A percentile compares a stretch with the other conserved stretches of the same genome.
phyloP scores from a whole-genome alignment of 2,797 vertebrate species.

The Ambastaia sidthimunki region DNA sequence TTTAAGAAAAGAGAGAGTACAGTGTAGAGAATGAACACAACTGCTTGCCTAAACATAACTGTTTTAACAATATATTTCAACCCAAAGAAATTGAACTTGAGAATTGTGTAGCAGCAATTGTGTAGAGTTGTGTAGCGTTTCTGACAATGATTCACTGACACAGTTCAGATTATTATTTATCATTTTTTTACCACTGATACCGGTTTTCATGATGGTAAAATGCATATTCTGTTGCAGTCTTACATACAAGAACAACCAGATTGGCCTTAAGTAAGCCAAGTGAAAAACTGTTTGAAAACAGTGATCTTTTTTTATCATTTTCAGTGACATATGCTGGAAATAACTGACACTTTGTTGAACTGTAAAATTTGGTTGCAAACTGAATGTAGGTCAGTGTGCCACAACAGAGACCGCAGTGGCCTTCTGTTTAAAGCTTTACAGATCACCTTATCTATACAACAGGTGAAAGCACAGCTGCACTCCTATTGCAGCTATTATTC shows the following conservation, averaged over 20 bases:
- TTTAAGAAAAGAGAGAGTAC: background rate
- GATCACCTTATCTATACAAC: constrained; percentile 47
- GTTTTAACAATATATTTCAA: background rate
- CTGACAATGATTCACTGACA: too few species aligned
- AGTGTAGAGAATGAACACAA: background rate
- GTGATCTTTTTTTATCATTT: too few species aligned
- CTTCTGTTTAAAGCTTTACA: constrained; percentile 34
- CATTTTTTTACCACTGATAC: background rate
- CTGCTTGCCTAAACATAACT: background rate
- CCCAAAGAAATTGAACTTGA: background rate
- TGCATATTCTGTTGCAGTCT: too few species aligned
- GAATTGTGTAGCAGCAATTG: background rate
- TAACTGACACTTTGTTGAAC: background rate
- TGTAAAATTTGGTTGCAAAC: background rate
- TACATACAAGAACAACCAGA: background rate
- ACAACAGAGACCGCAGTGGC: constrained; percentile 21
- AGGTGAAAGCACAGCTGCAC: constrained; percentile 47
- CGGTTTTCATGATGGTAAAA: background rate
- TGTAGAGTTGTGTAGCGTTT: too few species aligned
- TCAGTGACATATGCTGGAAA: background rate
- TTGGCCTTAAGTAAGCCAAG: background rate
- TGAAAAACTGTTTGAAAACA: background rate
- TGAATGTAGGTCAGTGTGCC: constrained; percentile 41
- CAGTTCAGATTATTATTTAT: background rate
- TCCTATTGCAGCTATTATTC: constrained; percentile 25